A percentile compares a stretch with the other conserved stretches of the same genome.
Evolutionary conservation across 2,888 invertebrate genomes (phyloP).

Genomic region (Mythimna pallens): DNA sequence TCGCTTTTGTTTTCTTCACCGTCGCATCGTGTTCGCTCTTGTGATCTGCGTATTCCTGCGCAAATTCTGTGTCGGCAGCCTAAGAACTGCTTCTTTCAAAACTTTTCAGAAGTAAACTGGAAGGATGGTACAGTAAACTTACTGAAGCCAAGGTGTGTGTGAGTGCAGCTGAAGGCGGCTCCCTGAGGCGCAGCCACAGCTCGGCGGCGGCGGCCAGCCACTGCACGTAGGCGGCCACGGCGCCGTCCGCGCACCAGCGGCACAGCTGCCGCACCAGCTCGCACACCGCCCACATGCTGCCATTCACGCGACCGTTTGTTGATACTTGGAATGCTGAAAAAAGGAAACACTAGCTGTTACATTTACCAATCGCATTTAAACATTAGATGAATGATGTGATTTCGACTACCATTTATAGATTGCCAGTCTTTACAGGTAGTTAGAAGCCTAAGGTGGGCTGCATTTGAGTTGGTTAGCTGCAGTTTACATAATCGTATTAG

Average conservation of each 20-base stretch:
- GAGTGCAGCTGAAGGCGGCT: slow-evolving; percentile 84
- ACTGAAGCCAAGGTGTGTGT: slow-evolving; percentile 96
- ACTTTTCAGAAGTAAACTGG: no score
- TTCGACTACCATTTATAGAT: no score
- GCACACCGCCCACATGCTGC: slow-evolving; percentile 92
- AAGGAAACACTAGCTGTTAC: neutral
- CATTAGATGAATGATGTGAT: neutral
- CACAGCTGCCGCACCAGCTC: slow-evolving; percentile 95
- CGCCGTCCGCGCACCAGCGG: slow-evolving; percentile 90
- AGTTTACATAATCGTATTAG: no score
- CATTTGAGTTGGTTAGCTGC: neutral
- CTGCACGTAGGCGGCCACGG: slow-evolving; percentile 92
- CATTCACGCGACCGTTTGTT: slow-evolving; percentile 66
- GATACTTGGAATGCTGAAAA: slow-evolving; percentile 78
- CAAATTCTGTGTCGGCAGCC: no score
- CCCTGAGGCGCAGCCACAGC: slow-evolving; percentile 83
- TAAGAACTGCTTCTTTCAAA: no score
- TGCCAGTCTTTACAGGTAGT: neutral
- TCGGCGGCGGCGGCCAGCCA: slow-evolving; percentile 93
- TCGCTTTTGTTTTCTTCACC: no score
- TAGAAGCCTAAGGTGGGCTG: neutral
- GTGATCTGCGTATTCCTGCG: no score
- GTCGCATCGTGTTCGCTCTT: no score
- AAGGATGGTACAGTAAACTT: slow-evolving; percentile 48
- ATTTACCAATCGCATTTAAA: accelerated